These are phyloP conservation scores for Drosophila baimaii DNA, from an alignment of 1,140 invertebrate genomes.

Conservation along the genomic window DNA sequence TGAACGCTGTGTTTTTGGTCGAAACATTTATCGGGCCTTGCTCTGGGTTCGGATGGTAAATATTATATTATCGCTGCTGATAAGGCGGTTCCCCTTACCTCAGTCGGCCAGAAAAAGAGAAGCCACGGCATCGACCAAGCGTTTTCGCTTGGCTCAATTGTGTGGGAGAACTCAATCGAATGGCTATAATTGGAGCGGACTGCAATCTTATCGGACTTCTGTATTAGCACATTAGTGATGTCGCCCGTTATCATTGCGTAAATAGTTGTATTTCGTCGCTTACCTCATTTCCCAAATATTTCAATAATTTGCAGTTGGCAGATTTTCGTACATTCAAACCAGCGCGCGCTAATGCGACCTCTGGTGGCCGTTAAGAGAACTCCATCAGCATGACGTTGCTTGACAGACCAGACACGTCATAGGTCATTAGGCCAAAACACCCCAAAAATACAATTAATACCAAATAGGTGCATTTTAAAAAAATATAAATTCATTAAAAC, in stretches of 20 bases:
- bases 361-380: not conserved
- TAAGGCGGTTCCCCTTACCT: conserved; percentile 36
- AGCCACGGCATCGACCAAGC: conserved; percentile 10
- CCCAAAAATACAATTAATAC: too few relatives aligned
- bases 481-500: too few relatives aligned
- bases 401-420: conserved; percentile 8
- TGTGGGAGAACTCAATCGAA: conserved; percentile 32
- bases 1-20: conserved; percentile 52
- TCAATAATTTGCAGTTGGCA: conserved; percentile 7
- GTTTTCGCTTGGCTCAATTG: conserved; percentile 4
- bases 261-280: conserved; percentile 28
- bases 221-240: conserved; percentile 66
- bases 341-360: conserved; percentile 9
- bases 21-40: conserved; percentile 55
- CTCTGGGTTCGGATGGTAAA: conserved; percentile 43
- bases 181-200: conserved; percentile 21
- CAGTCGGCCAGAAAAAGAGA: not conserved
- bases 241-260: conserved; percentile 38
- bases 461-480: not conserved
- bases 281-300: conserved; percentile 39
- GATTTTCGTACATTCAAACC: not conserved
- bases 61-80: conserved; percentile 71
- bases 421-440: not conserved
- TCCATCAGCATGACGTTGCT: not conserved
- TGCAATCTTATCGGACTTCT: conserved; percentile 54